These are phyloP conservation scores for Dasyprocta punctata DNA, from an alignment of 2,113 vertebrate genomes.

Conservation along the genomic window DNA sequence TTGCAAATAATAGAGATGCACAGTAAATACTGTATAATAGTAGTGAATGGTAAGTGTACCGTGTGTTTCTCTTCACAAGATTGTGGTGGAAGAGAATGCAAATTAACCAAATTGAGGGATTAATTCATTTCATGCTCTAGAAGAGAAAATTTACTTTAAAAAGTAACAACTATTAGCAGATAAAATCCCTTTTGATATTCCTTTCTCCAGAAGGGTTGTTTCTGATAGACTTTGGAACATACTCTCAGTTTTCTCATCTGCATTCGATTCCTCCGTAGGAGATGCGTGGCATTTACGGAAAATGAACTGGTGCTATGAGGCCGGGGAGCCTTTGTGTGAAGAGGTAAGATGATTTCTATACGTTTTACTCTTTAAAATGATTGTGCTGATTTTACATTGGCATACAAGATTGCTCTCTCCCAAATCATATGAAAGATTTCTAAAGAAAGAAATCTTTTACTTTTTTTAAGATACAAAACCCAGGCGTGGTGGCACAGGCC, in stretches of 20 bases:
- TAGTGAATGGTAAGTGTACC: not conserved
- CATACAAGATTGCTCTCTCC: not conserved
- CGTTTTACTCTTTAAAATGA: not conserved
- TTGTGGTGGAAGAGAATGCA: not conserved
- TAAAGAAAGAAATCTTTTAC: not conserved
- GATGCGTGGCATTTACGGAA: conserved; percentile 92
- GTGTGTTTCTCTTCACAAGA: not conserved
- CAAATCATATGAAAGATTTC: not conserved
- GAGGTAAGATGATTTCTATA: conserved; percentile 84
- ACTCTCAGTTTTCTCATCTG: not conserved
- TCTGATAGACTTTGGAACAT: not conserved
- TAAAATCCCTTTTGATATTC: not conserved
- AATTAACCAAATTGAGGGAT: not conserved
- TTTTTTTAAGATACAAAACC: not conserved
- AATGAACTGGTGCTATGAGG: conserved; percentile 94
- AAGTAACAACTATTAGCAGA: not conserved
- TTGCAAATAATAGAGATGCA: not conserved
- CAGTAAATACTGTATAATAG: no score
- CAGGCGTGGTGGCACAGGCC: no score
- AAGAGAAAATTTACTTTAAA: conserved; percentile 19
- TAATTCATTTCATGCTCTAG: conserved; percentile 35
- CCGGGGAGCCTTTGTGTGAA: conserved; percentile 91
- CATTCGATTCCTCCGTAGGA: conserved; percentile 78
- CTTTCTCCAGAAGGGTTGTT: not conserved
- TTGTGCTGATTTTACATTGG: not conserved